Conservation (phyloP, 2,888 invertebrate genomes). For the Melangyna quadrimaculata region DNA sequence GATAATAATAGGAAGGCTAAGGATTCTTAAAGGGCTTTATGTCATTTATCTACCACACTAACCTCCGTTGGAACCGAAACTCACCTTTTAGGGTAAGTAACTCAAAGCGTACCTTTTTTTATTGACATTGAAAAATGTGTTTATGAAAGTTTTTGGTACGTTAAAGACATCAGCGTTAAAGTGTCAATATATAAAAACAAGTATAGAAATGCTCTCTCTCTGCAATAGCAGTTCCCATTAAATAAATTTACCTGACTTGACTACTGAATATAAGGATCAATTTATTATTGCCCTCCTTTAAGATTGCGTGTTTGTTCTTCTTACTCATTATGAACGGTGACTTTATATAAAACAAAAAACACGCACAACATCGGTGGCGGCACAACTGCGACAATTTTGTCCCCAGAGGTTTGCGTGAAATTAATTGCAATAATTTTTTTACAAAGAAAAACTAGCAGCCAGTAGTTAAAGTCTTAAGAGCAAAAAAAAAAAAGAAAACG, state of each 20-base stretch:
- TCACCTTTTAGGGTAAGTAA: no score
- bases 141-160: not conserved
- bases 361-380: constrained; percentile 46
- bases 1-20: not conserved
- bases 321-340: not conserved
- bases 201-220: not conserved
- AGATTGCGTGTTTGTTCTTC: constrained; percentile 44
- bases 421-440: constrained; percentile 67
- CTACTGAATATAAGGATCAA: constrained; percentile 41
- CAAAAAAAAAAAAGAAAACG: not conserved
- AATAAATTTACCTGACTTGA: constrained; percentile 35
- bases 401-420: constrained; percentile 65
- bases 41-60: no score
- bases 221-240: not conserved
- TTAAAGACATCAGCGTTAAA: not conserved
- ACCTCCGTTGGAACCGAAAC: no score
- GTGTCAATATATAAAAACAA: not conserved
- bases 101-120: no score
- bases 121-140: no score
- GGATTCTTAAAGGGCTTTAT: no score
- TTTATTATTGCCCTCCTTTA: constrained; percentile 47
- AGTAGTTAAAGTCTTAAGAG: constrained; percentile 10
- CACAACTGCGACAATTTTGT: constrained; percentile 55
- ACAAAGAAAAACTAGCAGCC: not conserved
- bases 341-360: constrained; percentile 20